Evolutionary conservation across 2,113 vertebrate genomes (phyloP), one percentile per base, ranked within the genome.

Genomic region (Nanger granti): DNA sequence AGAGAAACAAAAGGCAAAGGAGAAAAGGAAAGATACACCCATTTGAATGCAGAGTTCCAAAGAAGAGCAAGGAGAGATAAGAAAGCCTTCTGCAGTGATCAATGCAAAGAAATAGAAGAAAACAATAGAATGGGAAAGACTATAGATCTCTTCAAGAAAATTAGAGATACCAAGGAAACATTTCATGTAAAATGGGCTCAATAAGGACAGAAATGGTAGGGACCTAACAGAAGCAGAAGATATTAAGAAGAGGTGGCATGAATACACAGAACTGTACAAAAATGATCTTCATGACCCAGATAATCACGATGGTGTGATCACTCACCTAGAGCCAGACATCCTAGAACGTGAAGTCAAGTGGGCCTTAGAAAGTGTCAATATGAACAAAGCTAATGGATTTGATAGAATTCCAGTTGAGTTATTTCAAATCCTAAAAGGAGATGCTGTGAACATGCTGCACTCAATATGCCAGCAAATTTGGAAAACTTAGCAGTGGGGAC

Each of bases 21-120:
- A 66, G 64, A n/a, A 66, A 66, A 66, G 15, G 1, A 66, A 66
- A 66, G 64, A n/a, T 18, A 66, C 4, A n/a, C 0, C 0, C 15
- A 66, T n/a, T n/a, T n/a, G n/a, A 66, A 66, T 34, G 64, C 15
- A 66, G 64, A 18, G 64, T 66, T 66, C 64, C 64, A 66, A 66
- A 66, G 31, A n/a, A 66, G 0, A n/a, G 31, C 15, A 66, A 66
- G 15, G 4, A 66, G 31, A 66, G 31, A 66, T 66, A n/a, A 34
- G 64, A 66, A 66, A 66, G 64, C 1, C 64, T n/a, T 66, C 15
- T 8, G 4, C 64, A 66, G 15, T 2, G 7, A 66, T 66, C 64
- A 9, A 2, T 66, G 31, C 8, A 66, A 66, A 66, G 31, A 66
- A 18, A 66, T 18, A 18, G 15, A n/a, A 15, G 64, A n/a, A 8